phyloP scores from a whole-genome alignment of 2,797 vertebrate genomes.

The Emydoidea blandingii region DNA sequence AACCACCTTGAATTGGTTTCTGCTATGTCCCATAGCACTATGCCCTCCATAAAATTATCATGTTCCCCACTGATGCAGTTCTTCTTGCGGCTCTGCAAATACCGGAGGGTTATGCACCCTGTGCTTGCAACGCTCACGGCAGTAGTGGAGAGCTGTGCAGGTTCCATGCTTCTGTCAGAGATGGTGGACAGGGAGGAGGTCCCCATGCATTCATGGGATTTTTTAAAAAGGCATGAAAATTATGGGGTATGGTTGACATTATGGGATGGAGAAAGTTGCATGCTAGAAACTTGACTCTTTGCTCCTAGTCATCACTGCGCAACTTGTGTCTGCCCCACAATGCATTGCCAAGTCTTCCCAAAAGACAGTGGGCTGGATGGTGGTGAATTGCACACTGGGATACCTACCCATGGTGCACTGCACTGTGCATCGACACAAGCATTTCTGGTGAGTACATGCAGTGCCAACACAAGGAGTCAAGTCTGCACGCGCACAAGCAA shows the following conservation, averaged over 20 bases:
- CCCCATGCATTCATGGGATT: neutral
- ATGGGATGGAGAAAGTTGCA: neutral
- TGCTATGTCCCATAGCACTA: neutral
- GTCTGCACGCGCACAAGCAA: neutral
- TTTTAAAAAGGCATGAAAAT: neutral
- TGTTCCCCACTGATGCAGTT: neutral
- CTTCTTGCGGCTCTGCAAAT: neutral
- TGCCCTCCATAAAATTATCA: neutral
- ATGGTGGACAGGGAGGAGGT: neutral
- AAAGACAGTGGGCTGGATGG: neutral
- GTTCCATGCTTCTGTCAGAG: neutral
- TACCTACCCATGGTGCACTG: neutral
- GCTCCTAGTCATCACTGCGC: neutral
- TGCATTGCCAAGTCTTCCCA: neutral
- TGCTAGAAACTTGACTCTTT: neutral
- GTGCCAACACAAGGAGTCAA: neutral
- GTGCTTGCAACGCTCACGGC: too few species aligned
- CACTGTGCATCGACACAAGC: neutral
- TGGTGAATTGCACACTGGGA: neutral
- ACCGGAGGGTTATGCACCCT: too few species aligned
- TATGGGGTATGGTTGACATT: neutral
- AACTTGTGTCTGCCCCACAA: neutral
- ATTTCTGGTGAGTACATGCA: neutral
- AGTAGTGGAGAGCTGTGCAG: neutral
- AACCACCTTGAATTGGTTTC: neutral